phyloP scores from a whole-genome alignment of 2,888 invertebrate genomes.

The Junonia oenone region DNA sequence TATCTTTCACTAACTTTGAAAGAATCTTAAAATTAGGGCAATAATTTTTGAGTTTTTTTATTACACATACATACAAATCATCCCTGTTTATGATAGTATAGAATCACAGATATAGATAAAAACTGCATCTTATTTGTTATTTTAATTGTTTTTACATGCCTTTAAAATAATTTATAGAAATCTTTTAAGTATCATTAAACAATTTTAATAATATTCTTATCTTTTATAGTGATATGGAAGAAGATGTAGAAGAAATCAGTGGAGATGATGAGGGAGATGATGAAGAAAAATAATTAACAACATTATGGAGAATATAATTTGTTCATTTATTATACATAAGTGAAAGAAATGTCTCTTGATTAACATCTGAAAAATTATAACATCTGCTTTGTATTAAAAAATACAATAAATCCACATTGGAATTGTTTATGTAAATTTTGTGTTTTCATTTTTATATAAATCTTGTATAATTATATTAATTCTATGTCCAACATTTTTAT shows the following conservation, averaged over 20 bases:
- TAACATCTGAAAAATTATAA: conserved; percentile 4
- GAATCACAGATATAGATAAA: too few species aligned
- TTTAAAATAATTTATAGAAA: too few species aligned
- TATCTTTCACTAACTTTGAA: too few species aligned
- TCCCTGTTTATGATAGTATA: too few species aligned
- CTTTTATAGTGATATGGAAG: conserved; percentile 35
- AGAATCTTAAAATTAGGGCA: too few species aligned
- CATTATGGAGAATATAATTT: background rate
- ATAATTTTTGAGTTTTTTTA: too few species aligned
- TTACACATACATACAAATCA: too few species aligned
- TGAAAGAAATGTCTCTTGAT: background rate
- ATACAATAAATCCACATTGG: background rate
- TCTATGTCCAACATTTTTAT: background rate
- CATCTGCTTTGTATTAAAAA: conserved; percentile 7
- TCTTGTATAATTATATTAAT: background rate
- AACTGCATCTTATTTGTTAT: too few species aligned
- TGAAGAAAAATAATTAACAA: conserved; percentile 22
- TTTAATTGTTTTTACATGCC: too few species aligned
- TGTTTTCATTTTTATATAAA: background rate
- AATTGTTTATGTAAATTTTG: background rate
- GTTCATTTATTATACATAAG: conserved; percentile 13
- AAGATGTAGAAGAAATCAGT: conserved; percentile 11
- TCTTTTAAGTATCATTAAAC: too few species aligned
- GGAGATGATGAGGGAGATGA: conserved; percentile 21
- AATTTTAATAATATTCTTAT: too few species aligned